These are phyloP conservation scores for Origma solitaria DNA, from an alignment of 2,113 vertebrate species.

Conservation along the genomic window DNA sequence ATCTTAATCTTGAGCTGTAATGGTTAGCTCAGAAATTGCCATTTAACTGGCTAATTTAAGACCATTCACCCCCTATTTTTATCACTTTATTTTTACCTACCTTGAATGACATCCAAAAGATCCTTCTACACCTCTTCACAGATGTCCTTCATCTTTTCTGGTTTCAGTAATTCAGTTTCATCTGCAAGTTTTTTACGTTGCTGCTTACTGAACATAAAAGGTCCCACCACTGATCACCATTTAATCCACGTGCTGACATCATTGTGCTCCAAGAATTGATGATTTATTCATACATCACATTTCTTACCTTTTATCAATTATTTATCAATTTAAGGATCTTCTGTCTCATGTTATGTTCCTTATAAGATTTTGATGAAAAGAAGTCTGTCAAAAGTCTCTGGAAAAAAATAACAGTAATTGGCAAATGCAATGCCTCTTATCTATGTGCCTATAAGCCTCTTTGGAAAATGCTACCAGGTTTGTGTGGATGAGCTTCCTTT, in stretches of 20 bases:
- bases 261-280: not conserved
- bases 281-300: not conserved
- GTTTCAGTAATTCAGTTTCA: not conserved
- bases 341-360: not conserved
- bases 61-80: not conserved
- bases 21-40: not conserved
- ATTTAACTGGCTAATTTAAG: not conserved
- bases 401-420: not conserved
- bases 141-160: not conserved
- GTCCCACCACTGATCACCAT: not conserved
- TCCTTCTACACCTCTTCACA: not conserved
- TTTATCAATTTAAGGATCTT: not conserved
- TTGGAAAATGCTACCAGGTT: not conserved
- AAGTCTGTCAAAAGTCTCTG: not conserved
- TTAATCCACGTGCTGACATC: not conserved
- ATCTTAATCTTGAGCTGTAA: not conserved
- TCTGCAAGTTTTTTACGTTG: not conserved
- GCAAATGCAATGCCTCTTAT: not conserved
- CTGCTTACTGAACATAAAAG: not conserved
- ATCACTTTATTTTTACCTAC: not conserved
- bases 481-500: not conserved
- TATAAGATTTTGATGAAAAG: not conserved
- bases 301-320: not conserved
- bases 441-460: not conserved
- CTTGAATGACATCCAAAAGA: not conserved